These are phyloP conservation scores for Meloidogyne chitwoodi DNA, from an alignment of 1,140 invertebrate species.

Conservation along the genomic window DNA sequence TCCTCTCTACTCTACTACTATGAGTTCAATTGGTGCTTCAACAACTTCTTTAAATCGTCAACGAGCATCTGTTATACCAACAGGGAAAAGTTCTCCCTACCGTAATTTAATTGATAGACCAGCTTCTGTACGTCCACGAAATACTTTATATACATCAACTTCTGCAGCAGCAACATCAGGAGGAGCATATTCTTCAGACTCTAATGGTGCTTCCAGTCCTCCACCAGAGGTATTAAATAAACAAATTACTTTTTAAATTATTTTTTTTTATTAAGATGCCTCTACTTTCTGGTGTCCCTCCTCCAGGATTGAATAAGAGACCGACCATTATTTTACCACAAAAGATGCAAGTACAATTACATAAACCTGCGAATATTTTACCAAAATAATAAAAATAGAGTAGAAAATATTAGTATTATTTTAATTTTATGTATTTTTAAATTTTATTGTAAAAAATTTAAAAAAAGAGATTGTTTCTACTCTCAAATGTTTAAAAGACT, in stretches of 20 bases:
- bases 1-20: conserved; percentile 4
- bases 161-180: not conserved
- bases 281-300: conserved; percentile 18
- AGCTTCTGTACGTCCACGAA: not conserved
- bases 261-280: conserved; percentile 19
- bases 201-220: conserved; percentile 18
- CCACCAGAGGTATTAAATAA: conserved; percentile 8
- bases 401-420: not conserved
- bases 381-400: not conserved
- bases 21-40: not conserved
- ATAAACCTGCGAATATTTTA: conserved; percentile 17
- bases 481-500: not conserved
- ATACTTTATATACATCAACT: not conserved
- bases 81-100: conserved; percentile 6
- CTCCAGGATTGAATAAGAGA: conserved; percentile 8
- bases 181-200: conserved; percentile 8
- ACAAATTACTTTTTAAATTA: not conserved
- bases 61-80: conserved; percentile 1
- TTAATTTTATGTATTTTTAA: too few species aligned
- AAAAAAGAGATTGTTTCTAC: not conserved
- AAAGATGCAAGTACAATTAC: conserved; percentile 18
- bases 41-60: not conserved
- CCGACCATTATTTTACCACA: conserved; percentile 5
- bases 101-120: conserved; percentile 8
- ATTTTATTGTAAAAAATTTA: too few species aligned